Percentiles rank a stretch among this genome's conserved stretches.
Evolutionary conservation across 1,140 invertebrate species (phyloP).

Genomic region (Drosophila equinoxialis): DNA sequence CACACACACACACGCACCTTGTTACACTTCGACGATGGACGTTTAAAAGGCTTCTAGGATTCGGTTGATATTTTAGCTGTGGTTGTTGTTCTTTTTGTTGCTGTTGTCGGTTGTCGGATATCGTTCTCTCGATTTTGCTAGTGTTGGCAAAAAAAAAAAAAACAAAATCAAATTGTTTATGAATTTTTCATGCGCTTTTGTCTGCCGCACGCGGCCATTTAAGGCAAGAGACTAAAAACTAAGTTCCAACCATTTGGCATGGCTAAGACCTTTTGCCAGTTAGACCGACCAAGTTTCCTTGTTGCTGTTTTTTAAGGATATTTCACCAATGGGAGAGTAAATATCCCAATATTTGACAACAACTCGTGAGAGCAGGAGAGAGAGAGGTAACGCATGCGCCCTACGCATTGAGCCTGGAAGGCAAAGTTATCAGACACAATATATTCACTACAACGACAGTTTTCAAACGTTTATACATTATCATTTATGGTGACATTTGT

Average conservation of each 20-base stretch:
- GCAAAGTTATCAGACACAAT: conserved; percentile 54
- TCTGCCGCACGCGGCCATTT: conserved; percentile 79
- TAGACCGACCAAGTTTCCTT: conserved; percentile 29
- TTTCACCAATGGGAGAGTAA: conserved; percentile 4
- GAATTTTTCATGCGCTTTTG: conserved; percentile 81
- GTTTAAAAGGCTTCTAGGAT: conserved; percentile 41
- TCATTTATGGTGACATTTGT: background rate
- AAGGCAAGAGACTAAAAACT: conserved; percentile 68
- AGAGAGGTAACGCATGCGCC: conserved; percentile 30
- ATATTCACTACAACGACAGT: conserved; percentile 3
- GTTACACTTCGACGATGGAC: conserved; percentile 58
- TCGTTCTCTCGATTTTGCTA: conserved; percentile 22
- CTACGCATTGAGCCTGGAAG: conserved; percentile 36
- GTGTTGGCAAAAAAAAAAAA: conserved; percentile 31
- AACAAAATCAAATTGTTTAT: conserved; percentile 42
- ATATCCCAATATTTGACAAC: conserved; percentile 53
- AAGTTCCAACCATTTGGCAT: conserved; percentile 33
- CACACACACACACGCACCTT: conserved; percentile 52
- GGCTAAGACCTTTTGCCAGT: conserved; percentile 68
- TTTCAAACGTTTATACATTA: conserved; percentile 27
- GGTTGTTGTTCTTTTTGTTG: conserved; percentile 33
- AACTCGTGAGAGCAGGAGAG: background rate
- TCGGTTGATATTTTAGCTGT: conserved; percentile 50
- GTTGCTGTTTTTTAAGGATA: conserved; percentile 4
- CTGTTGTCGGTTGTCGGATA: conserved; percentile 16